phyloP scores from a whole-genome alignment of 2,797 vertebrate genomes.

The Phalanger gymnotis region DNA sequence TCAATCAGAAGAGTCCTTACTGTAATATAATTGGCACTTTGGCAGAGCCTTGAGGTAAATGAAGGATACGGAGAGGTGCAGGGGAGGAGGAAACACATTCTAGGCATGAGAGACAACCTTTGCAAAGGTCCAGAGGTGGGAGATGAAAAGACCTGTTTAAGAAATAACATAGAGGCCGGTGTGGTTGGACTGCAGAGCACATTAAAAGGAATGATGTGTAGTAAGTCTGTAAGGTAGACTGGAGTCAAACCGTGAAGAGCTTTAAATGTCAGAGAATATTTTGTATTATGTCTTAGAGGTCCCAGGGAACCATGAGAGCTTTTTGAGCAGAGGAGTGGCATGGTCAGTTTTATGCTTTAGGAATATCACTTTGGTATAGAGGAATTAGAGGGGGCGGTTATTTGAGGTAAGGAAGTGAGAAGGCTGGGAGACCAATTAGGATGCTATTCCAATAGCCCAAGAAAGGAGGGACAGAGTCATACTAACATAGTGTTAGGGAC shows the following conservation, averaged over 20 bases:
- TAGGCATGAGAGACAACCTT: not conserved
- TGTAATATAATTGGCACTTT: not conserved
- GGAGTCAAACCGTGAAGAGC: not conserved
- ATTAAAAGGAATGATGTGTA: not conserved
- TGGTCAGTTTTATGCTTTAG: not conserved
- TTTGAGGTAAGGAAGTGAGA: not conserved
- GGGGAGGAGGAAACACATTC: not conserved
- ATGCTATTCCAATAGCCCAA: not conserved
- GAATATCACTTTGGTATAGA: not conserved
- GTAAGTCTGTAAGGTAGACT: not conserved
- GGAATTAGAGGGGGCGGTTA: not conserved
- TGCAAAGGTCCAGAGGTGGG: not conserved
- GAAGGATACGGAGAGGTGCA: not conserved
- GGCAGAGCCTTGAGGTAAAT: not conserved
- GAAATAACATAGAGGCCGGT: not conserved
- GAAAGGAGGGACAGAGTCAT: not conserved
- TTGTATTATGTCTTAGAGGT: not conserved
- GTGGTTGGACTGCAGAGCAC: not conserved
- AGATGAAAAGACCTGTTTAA: not conserved
- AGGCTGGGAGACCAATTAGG: not conserved
- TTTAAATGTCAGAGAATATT: not conserved
- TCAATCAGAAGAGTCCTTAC: not conserved
- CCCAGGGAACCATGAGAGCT: not conserved
- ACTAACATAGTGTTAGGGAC: not conserved
- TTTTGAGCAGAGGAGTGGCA: not conserved